Conservation (phyloP, 2,113 vertebrate genomes). For the Salminus brasiliensis region DNA sequence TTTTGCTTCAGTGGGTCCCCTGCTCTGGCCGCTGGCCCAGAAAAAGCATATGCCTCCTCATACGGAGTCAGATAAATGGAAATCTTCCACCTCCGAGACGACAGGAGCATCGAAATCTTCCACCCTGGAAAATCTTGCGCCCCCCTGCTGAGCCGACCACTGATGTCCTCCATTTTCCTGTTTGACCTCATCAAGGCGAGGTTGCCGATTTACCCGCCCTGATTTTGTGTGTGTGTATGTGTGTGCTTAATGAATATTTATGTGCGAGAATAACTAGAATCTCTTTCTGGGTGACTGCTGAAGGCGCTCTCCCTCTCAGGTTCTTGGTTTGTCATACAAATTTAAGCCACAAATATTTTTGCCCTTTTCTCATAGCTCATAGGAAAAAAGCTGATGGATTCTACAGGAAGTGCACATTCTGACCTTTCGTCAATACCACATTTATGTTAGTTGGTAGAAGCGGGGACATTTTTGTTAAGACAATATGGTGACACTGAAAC, state of each 20-base stretch:
- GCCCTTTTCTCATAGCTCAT: too few species aligned
- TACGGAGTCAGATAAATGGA: slow-evolving; percentile 16
- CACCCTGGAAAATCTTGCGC: neutral
- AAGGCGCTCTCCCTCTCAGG: slow-evolving; percentile 23
- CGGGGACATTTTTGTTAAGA: too few species aligned
- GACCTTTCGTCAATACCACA: too few species aligned
- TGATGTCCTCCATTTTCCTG: slow-evolving; percentile 44
- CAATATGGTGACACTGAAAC: too few species aligned
- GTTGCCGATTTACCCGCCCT: slow-evolving; percentile 43
- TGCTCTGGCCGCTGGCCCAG: slow-evolving; percentile 47
- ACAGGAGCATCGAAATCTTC: slow-evolving; percentile 30
- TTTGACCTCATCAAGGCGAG: slow-evolving; percentile 60
- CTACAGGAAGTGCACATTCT: too few species aligned
- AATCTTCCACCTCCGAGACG: slow-evolving; percentile 23
- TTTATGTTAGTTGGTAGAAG: too few species aligned
- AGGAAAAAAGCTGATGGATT: too few species aligned
- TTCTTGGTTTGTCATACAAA: too few species aligned
- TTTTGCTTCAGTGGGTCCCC: slow-evolving; percentile 32
- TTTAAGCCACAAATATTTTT: too few species aligned
- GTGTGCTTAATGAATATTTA: slow-evolving; percentile 67
- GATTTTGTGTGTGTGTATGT: slow-evolving; percentile 29
- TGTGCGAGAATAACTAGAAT: slow-evolving; percentile 57
- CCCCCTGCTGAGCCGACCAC: slow-evolving; percentile 33
- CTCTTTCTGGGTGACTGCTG: slow-evolving; percentile 54
- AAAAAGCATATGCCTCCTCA: slow-evolving; percentile 42